Evolutionary conservation across 2,113 vertebrate species (phyloP).

Genomic region (Neolamprologus sp.): DNA sequence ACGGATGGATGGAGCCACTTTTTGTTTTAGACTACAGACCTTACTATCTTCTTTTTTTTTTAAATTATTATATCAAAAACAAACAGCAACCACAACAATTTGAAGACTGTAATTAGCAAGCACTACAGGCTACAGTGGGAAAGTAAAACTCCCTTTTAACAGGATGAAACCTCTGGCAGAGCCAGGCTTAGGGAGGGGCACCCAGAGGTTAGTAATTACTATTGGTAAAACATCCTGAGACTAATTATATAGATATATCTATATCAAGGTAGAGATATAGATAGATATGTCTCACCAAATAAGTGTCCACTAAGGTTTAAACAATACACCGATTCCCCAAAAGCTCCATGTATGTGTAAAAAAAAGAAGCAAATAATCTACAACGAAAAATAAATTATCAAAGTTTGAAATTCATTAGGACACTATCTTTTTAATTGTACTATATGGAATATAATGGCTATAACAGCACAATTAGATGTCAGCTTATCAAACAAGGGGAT

Average conservation of each 20-base stretch:
- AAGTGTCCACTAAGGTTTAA: neutral
- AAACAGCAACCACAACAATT: neutral
- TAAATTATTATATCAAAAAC: neutral
- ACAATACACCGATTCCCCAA: neutral
- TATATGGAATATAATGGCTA: neutral
- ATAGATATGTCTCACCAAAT: neutral
- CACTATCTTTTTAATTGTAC: neutral
- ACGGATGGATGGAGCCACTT: neutral
- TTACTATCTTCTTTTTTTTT: neutral
- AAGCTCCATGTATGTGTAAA: neutral
- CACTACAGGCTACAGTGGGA: neutral
- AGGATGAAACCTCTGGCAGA: neutral
- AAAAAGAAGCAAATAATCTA: neutral
- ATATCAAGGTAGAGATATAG: neutral
- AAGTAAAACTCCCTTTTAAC: neutral
- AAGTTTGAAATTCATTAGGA: neutral
- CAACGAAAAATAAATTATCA: neutral
- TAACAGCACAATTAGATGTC: neutral
- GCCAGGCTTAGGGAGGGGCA: neutral
- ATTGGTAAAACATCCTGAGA: neutral
- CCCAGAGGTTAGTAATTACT: neutral
- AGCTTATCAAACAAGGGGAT: neutral
- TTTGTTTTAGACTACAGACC: rapidly evolving
- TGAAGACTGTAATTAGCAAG: neutral
- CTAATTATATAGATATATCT: neutral